A percentile compares a stretch with the other conserved stretches of the same genome.
Evolutionary conservation across 2,888 invertebrate species (phyloP).

Genomic region (Marronus borbonicus): DNA sequence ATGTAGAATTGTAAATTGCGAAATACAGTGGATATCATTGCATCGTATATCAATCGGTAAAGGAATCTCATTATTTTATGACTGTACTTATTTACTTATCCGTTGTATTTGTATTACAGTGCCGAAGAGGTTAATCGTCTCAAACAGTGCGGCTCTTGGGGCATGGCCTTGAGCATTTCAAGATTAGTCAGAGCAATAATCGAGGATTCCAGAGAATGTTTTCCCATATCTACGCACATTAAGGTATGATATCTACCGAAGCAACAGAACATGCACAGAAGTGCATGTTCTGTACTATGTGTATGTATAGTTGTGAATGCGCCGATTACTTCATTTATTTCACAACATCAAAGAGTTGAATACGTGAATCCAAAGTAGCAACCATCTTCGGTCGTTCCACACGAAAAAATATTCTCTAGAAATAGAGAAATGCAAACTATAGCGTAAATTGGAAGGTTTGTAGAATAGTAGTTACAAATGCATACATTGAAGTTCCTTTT

Average conservation of each 20-base stretch:
- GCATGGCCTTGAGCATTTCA: conserved; percentile 84
- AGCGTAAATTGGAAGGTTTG: neutral
- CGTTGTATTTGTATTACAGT: conserved; percentile 68
- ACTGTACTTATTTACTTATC: neutral
- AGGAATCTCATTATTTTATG: neutral
- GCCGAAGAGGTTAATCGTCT: conserved; percentile 87
- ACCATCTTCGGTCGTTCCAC: neutral
- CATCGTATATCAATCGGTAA: neutral
- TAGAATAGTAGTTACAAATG: too few species aligned
- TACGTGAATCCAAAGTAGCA: conserved; percentile 1
- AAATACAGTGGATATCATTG: neutral
- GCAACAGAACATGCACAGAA: neutral
- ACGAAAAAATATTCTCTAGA: neutral
- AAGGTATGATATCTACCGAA: conserved; percentile 72
- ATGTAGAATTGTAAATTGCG: too few species aligned
- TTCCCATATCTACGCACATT: conserved; percentile 84
- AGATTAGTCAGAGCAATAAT: conserved; percentile 80
- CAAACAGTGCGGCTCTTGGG: conserved; percentile 92
- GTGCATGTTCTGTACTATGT: neutral
- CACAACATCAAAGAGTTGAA: neutral
- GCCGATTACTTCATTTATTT: conserved; percentile 10
- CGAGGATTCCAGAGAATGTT: conserved; percentile 80
- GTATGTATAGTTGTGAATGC: neutral
- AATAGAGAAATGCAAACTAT: neutral
- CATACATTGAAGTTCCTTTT: too few species aligned